Conservation (phyloP, 35 echinoderm and acorn worm species). For the Strongylocentrotus purpuratus region DNA sequence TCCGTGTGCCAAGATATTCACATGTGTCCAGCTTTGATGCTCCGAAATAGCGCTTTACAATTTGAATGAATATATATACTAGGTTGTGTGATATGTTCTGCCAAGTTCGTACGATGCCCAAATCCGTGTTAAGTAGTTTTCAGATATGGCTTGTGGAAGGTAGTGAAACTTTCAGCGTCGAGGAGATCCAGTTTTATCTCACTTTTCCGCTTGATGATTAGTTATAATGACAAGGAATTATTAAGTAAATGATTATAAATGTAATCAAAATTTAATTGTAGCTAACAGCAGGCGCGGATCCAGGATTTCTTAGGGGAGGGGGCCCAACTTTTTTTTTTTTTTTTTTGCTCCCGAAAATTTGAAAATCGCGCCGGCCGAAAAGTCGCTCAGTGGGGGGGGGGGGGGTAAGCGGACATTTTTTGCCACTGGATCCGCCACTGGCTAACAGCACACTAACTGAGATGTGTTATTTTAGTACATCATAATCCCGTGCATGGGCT, state of each 20-base stretch:
- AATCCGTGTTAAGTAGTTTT: background rate
- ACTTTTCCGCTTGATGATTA: background rate
- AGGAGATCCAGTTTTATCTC: background rate
- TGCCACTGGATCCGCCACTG: too few relatives aligned
- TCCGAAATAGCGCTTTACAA: background rate
- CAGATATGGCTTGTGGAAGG: background rate
- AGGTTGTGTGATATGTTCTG: background rate
- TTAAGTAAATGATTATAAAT: background rate
- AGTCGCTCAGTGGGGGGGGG: too few relatives aligned
- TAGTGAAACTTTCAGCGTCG: background rate
- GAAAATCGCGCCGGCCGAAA: too few relatives aligned
- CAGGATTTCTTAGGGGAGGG: too few relatives aligned
- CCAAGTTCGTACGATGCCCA: background rate
- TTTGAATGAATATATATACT: background rate
- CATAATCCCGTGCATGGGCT: too few relatives aligned
- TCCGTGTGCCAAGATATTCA: background rate
- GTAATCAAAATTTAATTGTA: background rate
- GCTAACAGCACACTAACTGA: too few relatives aligned
- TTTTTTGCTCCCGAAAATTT: too few relatives aligned
- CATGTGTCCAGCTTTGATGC: background rate
- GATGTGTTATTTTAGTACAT: too few relatives aligned
- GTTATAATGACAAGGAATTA: background rate
- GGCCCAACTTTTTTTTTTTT: too few relatives aligned
- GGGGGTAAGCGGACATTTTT: too few relatives aligned
- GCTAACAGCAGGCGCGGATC: background rate